A percentile compares a stretch with the other conserved stretches of the same genome.
Conservation (phyloP, 2,113 vertebrate genomes). For the Gulo gulo region DNA sequence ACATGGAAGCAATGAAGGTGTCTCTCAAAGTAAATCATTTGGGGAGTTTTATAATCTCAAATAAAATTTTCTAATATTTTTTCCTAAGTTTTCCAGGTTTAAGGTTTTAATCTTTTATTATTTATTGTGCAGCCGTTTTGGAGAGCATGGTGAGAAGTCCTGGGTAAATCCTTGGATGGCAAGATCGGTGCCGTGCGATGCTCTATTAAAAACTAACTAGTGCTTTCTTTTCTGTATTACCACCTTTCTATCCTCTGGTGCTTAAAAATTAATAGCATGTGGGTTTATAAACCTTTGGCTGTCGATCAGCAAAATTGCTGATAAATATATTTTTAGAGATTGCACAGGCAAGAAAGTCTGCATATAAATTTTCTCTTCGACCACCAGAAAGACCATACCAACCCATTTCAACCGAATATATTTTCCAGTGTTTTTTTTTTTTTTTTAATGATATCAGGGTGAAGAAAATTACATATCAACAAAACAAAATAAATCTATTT, state of each 20-base stretch:
- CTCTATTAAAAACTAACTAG: slow-evolving; percentile 65
- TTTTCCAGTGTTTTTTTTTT: not conserved
- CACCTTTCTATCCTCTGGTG: not conserved
- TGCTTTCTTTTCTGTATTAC: slow-evolving; percentile 61
- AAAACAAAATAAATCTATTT: slow-evolving; percentile 36
- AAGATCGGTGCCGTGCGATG: not conserved
- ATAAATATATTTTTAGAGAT: slow-evolving; percentile 71
- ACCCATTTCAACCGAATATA: slow-evolving; percentile 54
- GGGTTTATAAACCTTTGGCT: slow-evolving; percentile 45
- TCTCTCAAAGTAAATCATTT: slow-evolving; percentile 88
- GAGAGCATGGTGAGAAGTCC: slow-evolving; percentile 76
- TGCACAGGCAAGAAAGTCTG: slow-evolving; percentile 35
- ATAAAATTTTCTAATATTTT: slow-evolving; percentile 90
- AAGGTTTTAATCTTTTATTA: slow-evolving; percentile 90
- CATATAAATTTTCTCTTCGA: slow-evolving; percentile 73
- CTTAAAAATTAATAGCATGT: slow-evolving; percentile 10
- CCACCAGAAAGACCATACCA: slow-evolving; percentile 41
- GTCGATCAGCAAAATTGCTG: slow-evolving; percentile 56
- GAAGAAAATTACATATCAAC: slow-evolving; percentile 54
- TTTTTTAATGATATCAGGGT: slow-evolving; percentile 38
- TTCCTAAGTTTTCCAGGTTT: slow-evolving; percentile 88
- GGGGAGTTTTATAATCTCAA: slow-evolving; percentile 87
- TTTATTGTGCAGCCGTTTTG: slow-evolving; percentile 84
- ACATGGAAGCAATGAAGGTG: slow-evolving; percentile 88
- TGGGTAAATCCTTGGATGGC: slow-evolving; percentile 62